These are phyloP conservation scores for Rhynchonycteris naso DNA, from an alignment of 2,797 vertebrate species.

Conservation along the genomic window DNA sequence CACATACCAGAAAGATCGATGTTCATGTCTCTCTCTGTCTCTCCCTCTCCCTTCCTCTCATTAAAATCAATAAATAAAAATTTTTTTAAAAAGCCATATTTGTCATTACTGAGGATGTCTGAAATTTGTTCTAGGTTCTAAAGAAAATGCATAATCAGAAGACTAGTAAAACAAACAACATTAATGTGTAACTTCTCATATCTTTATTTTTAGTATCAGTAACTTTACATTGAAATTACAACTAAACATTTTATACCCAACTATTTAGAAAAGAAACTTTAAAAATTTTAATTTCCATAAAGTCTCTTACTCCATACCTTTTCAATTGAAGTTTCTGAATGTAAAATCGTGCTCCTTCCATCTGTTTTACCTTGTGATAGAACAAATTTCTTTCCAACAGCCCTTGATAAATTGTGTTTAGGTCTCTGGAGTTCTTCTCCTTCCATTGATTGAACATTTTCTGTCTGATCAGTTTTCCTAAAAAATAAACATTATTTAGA, in stretches of 20 bases:
- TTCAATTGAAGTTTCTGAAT: constrained; percentile 57
- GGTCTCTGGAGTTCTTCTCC: constrained; percentile 78
- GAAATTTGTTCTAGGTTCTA: not conserved
- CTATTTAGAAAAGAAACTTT: not conserved
- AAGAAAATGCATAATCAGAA: not conserved
- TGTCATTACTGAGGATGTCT: not conserved
- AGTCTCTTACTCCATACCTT: constrained; percentile 76
- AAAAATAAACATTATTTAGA: constrained; percentile 57
- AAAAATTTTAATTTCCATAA: constrained; percentile 5
- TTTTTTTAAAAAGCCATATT: not conserved
- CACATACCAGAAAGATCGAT: no score
- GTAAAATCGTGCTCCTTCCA: constrained; percentile 39
- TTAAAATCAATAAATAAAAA: no score
- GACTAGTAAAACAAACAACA: not conserved
- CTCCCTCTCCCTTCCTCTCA: no score
- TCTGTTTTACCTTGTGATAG: constrained; percentile 60
- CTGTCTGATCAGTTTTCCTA: constrained; percentile 78
- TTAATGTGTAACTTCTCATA: not conserved
- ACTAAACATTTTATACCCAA: not conserved
- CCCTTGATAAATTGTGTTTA: constrained; percentile 80
- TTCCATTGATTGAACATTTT: constrained; percentile 51
- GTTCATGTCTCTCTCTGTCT: no score
- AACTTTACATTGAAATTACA: not conserved
- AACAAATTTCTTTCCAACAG: constrained; percentile 74
- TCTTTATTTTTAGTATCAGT: not conserved